Conservation (phyloP, 2,797 vertebrate species). For the Gymnopithys bicolor region DNA sequence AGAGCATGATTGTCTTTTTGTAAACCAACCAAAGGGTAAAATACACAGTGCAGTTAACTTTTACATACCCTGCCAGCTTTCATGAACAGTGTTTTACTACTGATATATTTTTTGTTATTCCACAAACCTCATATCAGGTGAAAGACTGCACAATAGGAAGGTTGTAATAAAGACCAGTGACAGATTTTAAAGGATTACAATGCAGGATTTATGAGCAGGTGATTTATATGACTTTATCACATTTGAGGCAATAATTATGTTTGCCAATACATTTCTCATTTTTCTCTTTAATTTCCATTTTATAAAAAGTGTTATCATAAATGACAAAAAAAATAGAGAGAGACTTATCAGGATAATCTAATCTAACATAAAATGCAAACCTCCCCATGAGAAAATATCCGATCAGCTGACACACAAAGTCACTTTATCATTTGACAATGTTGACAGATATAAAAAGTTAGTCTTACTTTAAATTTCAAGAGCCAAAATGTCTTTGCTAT, state of each 20-base stretch:
- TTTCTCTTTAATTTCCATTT: slow-evolving; percentile 57
- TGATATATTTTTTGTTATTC: background rate
- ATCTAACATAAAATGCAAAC: slow-evolving; percentile 6
- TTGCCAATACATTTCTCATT: slow-evolving; percentile 51
- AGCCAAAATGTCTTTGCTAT: background rate
- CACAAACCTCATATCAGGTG: background rate
- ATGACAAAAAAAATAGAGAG: background rate
- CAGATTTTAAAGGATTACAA: slow-evolving; percentile 7
- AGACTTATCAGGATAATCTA: slow-evolving; percentile 11
- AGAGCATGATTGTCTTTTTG: background rate
- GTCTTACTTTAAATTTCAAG: background rate
- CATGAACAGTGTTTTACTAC: background rate
- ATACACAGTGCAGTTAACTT: slow-evolving; percentile 17
- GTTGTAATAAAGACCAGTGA: background rate
- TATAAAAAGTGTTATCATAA: slow-evolving; percentile 31
- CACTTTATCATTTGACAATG: background rate
- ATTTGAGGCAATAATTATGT: slow-evolving; percentile 27
- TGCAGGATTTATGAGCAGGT: background rate
- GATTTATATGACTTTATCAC: slow-evolving; percentile 9
- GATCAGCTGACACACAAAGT: background rate
- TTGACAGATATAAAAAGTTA: background rate
- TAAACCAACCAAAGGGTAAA: slow-evolving; percentile 9
- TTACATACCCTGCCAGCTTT: background rate
- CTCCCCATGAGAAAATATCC: background rate
- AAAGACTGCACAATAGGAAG: background rate